These are phyloP conservation scores for Brachypodius melanocephalos DNA, from an alignment of 2,113 vertebrate genomes.

Conservation along the genomic window DNA sequence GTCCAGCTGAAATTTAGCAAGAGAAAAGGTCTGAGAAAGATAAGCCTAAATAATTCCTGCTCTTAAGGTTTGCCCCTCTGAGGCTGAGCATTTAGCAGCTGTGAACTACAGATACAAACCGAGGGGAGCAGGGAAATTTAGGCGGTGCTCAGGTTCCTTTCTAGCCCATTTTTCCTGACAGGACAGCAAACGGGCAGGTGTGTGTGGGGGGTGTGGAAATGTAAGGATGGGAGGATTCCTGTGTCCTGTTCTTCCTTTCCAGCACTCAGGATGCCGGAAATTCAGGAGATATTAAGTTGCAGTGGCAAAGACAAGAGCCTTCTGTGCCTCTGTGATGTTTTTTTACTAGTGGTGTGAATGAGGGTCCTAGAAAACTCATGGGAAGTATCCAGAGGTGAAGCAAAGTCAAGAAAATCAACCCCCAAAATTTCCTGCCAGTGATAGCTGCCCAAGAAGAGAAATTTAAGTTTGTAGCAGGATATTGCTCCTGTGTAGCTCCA, in stretches of 20 bases:
- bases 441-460: neutral
- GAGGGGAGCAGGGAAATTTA: neutral
- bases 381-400: neutral
- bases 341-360: neutral
- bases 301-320: neutral
- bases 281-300: neutral
- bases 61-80: neutral
- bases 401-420: neutral
- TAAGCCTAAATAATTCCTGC: neutral
- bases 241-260: neutral
- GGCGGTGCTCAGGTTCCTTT: neutral
- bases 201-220: accelerated
- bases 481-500: neutral
- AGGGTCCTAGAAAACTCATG: neutral
- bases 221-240: neutral
- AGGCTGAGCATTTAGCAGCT: neutral
- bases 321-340: neutral
- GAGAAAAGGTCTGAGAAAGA: too few species aligned
- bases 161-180: neutral
- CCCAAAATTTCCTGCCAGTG: neutral
- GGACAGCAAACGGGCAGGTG: neutral
- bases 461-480: neutral
- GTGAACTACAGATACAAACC: neutral
- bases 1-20: neutral
- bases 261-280: neutral